These are phyloP conservation scores for Tetragonula carbonaria DNA, from an alignment of 2,888 invertebrate genomes.

Conservation along the genomic window DNA sequence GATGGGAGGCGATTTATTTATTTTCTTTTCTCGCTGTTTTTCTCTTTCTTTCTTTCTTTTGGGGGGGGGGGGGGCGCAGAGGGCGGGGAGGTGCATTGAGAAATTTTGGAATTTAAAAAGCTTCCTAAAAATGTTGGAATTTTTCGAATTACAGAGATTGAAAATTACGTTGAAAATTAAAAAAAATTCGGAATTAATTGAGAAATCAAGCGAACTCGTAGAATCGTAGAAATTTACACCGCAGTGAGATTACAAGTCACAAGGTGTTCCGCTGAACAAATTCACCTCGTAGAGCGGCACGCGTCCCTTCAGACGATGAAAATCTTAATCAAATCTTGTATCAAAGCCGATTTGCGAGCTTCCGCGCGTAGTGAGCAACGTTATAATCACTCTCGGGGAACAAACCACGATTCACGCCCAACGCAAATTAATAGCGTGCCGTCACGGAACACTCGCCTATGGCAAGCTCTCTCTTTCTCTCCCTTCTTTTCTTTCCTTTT, in stretches of 20 bases:
- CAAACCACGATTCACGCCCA: background rate
- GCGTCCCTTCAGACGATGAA: too few relatives aligned
- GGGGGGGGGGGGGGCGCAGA: background rate
- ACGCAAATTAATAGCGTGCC: conserved; percentile 1
- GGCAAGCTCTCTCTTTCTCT: background rate
- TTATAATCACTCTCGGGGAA: background rate
- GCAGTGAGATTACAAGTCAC: too few relatives aligned
- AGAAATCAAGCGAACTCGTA: too few relatives aligned
- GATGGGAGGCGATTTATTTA: background rate
- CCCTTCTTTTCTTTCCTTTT: background rate
- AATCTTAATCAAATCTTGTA: background rate
- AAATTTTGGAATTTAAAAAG: background rate
- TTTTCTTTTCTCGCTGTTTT: background rate
- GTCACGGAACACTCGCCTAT: conserved; percentile 1
- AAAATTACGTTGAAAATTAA: too few relatives aligned
- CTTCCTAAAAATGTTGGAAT: too few relatives aligned
- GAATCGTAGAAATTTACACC: too few relatives aligned
- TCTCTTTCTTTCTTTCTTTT: too few relatives aligned
- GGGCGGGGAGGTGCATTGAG: background rate
- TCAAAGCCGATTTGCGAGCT: background rate
- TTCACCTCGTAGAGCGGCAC: too few relatives aligned
- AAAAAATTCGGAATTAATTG: too few relatives aligned
- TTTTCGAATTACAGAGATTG: too few relatives aligned
- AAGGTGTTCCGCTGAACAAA: too few relatives aligned
- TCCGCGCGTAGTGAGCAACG: background rate